Conservation (phyloP, 2,797 vertebrate species). For the Myotis pilosus region DNA sequence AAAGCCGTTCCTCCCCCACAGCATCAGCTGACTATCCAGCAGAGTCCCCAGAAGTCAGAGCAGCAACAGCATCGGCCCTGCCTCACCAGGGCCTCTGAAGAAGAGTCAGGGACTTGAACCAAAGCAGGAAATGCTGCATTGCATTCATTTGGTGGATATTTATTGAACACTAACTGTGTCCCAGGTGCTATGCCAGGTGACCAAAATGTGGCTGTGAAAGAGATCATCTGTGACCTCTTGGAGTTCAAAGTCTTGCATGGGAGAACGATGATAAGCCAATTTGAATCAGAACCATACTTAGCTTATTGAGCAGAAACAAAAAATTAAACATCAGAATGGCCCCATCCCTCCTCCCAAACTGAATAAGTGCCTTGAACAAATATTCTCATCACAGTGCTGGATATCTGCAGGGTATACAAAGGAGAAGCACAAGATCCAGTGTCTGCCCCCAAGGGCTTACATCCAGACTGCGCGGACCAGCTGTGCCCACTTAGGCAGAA, state of each 20-base stretch:
- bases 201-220: not conserved
- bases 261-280: not conserved
- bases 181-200: not conserved
- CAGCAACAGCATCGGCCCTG: not conserved
- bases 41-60: not conserved
- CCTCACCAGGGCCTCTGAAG: not conserved
- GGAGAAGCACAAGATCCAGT: not conserved
- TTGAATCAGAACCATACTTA: slow-evolving; percentile 11
- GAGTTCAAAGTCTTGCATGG: not conserved
- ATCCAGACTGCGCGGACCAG: not conserved
- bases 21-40: not conserved
- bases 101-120: not conserved
- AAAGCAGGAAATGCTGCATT: not conserved
- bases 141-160: not conserved
- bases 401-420: not conserved
- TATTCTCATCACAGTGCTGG: not conserved
- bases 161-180: not conserved
- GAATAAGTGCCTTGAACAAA: not conserved
- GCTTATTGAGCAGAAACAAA: slow-evolving; percentile 44
- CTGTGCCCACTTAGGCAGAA: not conserved
- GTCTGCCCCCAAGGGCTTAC: not conserved
- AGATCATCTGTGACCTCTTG: not conserved
- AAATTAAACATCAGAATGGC: not conserved
- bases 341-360: not conserved
- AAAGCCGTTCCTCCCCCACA: not conserved